Evolutionary conservation across 2,888 invertebrate genomes (phyloP), one percentile per base, ranked within the genome.

Genomic region (Therioaphis trifolii): DNA sequence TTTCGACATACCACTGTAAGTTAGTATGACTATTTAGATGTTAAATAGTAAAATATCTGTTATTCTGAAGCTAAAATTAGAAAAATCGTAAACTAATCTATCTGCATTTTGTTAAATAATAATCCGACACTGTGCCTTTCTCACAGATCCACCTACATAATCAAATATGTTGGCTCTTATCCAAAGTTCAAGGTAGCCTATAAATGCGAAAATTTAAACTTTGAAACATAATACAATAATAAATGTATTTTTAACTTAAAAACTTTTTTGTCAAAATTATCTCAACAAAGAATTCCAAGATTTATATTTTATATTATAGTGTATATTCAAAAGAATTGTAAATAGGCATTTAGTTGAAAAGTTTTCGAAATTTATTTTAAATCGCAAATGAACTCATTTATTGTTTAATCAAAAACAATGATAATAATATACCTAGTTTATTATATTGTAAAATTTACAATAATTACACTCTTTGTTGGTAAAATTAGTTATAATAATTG

Each of bases 151-250:
- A n/a, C 15, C 55, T 12, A 29, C 27, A 77, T 77, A 66, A 77
- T 77, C 29, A 66, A 77, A 77, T 35, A 35, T 0, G 12, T 11
- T 80, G 79, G 79, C 79, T 21, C 9, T 27, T 58, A 4, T 80
- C 79, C 79, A 80, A 71, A 71, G 79, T 80, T 80, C 79, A 80
- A 80, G 79, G 79, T 61, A 40, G 24, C 1, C 24, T 18, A 1
- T 35, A 77, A 52, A 71, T 66, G 27, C 58, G 1, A 71, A 80
- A 46, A 80, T 29, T 15, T 71, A 29, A n/a, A 29, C 71, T 71
- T 71, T 80, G 79, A 58, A 80, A 80, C 29, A 61, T 71, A 71
- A 80, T 80, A 80, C 69, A 43, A 1, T 52, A 21, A 12, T 40
- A 40, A 12, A 24, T 43, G 3, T 77, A 78, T 78, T 78, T 78